Conservation (phyloP, 2,797 vertebrate species). For the Dromococcyx pavoninus region DNA sequence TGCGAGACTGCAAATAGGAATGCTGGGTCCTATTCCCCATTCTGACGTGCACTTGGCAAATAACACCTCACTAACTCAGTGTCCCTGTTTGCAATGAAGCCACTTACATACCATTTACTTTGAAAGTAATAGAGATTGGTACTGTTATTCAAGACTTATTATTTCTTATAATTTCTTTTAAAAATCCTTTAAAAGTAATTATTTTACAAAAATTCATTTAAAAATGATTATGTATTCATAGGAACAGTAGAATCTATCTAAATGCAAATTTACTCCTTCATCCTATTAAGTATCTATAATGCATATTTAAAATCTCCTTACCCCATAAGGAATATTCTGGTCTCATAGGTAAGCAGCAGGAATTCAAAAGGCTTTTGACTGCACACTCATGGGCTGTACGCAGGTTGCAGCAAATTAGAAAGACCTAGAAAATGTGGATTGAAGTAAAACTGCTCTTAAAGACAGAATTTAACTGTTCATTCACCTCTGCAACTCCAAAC, state of each 20-base stretch:
- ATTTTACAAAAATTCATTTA: not conserved
- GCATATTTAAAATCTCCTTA: not conserved
- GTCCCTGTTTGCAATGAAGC: not conserved
- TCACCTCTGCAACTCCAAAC: not conserved
- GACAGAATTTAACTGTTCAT: not conserved
- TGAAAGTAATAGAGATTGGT: not conserved
- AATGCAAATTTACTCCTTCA: slow-evolving; percentile 36
- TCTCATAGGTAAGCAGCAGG: not conserved
- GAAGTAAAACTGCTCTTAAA: not conserved
- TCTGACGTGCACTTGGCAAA: not conserved
- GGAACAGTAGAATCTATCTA: not conserved
- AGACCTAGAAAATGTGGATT: not conserved
- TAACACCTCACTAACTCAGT: not conserved
- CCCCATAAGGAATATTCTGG: not conserved
- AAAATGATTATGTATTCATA: not conserved
- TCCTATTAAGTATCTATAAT: not conserved
- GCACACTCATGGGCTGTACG: not conserved
- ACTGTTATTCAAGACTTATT: not conserved
- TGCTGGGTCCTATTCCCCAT: not conserved
- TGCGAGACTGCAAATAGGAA: not conserved
- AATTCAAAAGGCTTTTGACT: not conserved
- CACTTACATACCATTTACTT: not conserved
- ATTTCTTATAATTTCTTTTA: not conserved
- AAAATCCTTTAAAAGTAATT: not conserved
- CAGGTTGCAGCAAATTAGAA: not conserved